phyloP scores from a whole-genome alignment of 2,888 invertebrate genomes.

The Drosophila niveifrons region DNA sequence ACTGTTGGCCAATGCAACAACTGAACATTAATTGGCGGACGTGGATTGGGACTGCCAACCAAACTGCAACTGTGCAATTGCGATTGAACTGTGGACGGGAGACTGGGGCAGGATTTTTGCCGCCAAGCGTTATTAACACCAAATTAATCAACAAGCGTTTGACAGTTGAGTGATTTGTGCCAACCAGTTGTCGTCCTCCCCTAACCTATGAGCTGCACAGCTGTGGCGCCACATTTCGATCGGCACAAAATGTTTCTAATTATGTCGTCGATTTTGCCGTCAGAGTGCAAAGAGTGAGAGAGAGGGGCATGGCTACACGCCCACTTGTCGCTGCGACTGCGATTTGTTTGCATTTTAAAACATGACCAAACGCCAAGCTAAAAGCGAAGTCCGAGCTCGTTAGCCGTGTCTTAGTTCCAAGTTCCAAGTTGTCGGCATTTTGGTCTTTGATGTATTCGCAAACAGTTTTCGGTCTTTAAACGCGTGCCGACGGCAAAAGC shows the following conservation, averaged over 20 bases:
- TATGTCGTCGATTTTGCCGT: constrained; percentile 51
- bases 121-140: constrained; percentile 73
- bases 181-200: constrained; percentile 16
- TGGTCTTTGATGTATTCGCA: constrained; percentile 62
- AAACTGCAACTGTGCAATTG: constrained; percentile 10
- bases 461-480: constrained; percentile 53
- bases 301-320: constrained; percentile 50
- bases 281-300: constrained; percentile 12
- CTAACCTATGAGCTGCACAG: constrained; percentile 37
- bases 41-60: constrained; percentile 30
- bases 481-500: constrained; percentile 71
- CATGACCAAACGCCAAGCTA: constrained; percentile 33
- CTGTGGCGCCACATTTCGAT: constrained; percentile 65
- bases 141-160: constrained; percentile 78
- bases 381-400: constrained; percentile 49
- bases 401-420: constrained; percentile 46
- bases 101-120: constrained; percentile 45
- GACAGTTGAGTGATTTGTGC: constrained; percentile 79
- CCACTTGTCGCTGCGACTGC: constrained; percentile 60
- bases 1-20: constrained; percentile 50
- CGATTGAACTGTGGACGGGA: background rate
- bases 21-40: constrained; percentile 67
- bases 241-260: constrained; percentile 62
- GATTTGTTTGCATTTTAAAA: constrained; percentile 60
- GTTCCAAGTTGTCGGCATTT: constrained; percentile 51